A percentile compares a stretch with the other conserved stretches of the same genome.
These are phyloP conservation scores for Aphodius sticticus DNA, from an alignment of 2,888 invertebrate genomes.

Conservation along the genomic window DNA sequence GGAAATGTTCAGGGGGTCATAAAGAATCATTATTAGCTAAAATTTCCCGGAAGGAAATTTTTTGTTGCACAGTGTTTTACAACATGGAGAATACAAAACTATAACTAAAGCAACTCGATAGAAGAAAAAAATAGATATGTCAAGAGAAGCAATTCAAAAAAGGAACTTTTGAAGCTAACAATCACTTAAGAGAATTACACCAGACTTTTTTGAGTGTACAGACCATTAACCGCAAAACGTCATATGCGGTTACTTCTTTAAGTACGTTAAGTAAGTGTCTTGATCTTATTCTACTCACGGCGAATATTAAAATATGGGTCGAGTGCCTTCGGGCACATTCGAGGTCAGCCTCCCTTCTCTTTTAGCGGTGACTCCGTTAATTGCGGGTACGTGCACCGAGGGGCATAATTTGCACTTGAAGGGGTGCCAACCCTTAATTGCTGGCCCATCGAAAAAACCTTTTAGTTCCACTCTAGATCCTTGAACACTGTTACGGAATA, in stretches of 20 bases:
- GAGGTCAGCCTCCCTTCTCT: constrained; percentile 4
- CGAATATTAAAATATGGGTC: constrained; percentile 23
- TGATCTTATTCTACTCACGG: background rate
- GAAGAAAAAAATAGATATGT: no score
- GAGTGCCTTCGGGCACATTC: constrained; percentile 9
- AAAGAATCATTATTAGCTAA: no score
- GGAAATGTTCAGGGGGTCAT: no score
- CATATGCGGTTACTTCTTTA: no score
- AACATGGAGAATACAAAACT: no score
- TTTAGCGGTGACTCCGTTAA: constrained; percentile 16
- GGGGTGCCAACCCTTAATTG: constrained; percentile 17
- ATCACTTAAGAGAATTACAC: no score
- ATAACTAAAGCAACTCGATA: no score
- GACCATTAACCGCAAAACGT: no score
- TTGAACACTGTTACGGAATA: background rate
- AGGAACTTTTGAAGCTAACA: no score
- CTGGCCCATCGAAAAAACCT: background rate
- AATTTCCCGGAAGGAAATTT: no score
- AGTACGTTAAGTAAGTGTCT: background rate
- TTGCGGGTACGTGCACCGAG: constrained; percentile 16
- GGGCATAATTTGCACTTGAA: constrained; percentile 21
- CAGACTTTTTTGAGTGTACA: constrained; percentile 6
- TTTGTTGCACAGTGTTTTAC: no score
- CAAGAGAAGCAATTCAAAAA: no score
- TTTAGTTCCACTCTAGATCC: background rate